A percentile compares a stretch with the other conserved stretches of the same genome.
phyloP scores from a whole-genome alignment of 2,797 vertebrate species.

The Pseudocheirus occidentalis region DNA sequence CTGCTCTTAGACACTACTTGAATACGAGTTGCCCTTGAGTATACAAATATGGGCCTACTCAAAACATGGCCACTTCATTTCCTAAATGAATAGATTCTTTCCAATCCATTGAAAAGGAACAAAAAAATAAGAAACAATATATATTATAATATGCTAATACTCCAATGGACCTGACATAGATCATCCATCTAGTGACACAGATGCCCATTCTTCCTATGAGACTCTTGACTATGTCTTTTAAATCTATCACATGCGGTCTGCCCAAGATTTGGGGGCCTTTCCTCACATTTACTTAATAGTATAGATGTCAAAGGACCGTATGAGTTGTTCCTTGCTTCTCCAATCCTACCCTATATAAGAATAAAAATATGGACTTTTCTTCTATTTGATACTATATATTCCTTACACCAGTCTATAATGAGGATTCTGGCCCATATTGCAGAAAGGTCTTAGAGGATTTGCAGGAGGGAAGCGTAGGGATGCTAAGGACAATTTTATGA shows the following conservation, averaged over 20 bases:
- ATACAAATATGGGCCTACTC: constrained; percentile 43
- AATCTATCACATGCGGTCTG: neutral
- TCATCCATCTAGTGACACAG: neutral
- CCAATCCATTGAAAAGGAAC: constrained; percentile 1
- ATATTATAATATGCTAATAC: neutral
- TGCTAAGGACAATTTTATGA: neutral
- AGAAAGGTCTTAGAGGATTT: neutral
- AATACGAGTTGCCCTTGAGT: constrained; percentile 61
- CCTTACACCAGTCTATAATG: constrained; percentile 29
- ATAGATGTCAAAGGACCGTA: neutral
- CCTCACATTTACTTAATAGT: neutral
- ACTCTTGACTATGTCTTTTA: neutral
- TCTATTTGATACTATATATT: neutral
- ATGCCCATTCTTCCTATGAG: neutral
- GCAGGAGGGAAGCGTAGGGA: neutral
- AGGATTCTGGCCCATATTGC: constrained; percentile 20
- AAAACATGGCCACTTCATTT: neutral
- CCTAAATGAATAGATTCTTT: constrained; percentile 40
- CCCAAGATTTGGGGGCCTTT: neutral
- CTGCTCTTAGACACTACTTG: constrained; percentile 60
- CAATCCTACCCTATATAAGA: neutral
- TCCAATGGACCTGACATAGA: neutral
- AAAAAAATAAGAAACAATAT: neutral
- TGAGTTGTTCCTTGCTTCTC: neutral
- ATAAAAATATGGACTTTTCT: neutral